These are phyloP conservation scores for Ochotona curzoniae DNA, from an alignment of 2,113 vertebrate genomes.

Conservation along the genomic window DNA sequence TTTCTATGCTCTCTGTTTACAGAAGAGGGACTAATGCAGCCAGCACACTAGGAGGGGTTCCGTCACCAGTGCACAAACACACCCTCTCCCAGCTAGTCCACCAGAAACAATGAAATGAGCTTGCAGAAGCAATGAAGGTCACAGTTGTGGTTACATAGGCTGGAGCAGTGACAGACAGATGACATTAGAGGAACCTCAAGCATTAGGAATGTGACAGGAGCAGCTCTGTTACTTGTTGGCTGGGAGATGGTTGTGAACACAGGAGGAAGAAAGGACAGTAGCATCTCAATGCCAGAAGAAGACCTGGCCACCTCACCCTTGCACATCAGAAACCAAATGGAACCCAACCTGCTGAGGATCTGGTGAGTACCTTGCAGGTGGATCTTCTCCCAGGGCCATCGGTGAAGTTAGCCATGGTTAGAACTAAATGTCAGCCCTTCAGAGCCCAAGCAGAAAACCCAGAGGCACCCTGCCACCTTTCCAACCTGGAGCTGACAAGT, in stretches of 20 bases:
- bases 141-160: background rate
- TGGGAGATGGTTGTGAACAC: background rate
- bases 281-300: background rate
- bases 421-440: background rate
- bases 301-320: background rate
- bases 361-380: background rate
- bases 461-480: background rate
- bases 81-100: background rate
- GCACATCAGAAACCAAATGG: background rate
- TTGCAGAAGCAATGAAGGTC: background rate
- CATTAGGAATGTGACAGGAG: background rate
- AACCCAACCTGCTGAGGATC: background rate
- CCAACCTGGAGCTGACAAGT: background rate
- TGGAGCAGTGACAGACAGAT: fast-evolving
- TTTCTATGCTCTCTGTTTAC: fast-evolving
- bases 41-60: background rate
- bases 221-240: background rate
- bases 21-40: background rate
- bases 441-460: background rate
- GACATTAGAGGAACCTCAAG: background rate
- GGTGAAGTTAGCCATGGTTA: background rate
- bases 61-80: background rate
- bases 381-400: background rate
- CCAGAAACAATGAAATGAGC: background rate
- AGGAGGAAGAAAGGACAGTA: background rate